Conservation (phyloP, 2,797 vertebrate genomes). For the Champsocephalus esox region DNA sequence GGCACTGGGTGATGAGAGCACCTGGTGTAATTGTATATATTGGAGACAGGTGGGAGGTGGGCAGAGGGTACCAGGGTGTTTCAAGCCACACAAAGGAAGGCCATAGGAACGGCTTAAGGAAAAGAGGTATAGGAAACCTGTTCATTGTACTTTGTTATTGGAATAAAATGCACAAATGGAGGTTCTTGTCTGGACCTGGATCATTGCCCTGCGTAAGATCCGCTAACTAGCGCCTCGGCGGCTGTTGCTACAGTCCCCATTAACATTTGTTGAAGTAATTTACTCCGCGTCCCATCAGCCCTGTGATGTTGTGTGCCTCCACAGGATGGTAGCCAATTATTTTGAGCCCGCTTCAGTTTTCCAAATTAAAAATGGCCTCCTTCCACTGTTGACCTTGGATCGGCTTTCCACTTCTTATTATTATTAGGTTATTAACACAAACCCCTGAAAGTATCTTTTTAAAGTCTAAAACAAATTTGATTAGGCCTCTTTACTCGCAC, state of each 20-base stretch:
- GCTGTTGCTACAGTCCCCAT: constrained; percentile 7
- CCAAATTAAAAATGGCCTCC: constrained; percentile 79
- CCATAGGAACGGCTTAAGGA: too few relatives aligned
- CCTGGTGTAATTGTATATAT: too few relatives aligned
- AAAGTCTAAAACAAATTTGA: constrained; percentile 87
- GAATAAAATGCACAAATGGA: too few relatives aligned
- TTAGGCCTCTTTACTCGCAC: constrained; percentile 83
- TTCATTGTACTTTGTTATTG: too few relatives aligned
- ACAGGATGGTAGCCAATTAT: constrained; percentile 78
- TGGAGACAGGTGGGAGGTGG: too few relatives aligned
- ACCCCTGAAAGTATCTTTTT: constrained; percentile 84
- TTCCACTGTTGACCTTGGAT: constrained; percentile 81
- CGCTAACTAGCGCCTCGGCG: too few relatives aligned
- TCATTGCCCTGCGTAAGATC: too few relatives aligned
- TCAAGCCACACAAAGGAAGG: too few relatives aligned
- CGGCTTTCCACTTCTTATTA: constrained; percentile 80
- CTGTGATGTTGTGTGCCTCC: constrained; percentile 67
- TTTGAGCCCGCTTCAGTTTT: constrained; percentile 64
- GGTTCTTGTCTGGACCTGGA: too few relatives aligned
- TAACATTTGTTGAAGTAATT: constrained; percentile 47
- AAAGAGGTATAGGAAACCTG: too few relatives aligned
- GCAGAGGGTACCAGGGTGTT: too few relatives aligned
- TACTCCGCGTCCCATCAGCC: constrained; percentile 27
- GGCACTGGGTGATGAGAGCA: too few relatives aligned
- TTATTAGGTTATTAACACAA: constrained; percentile 88